Base-by-base conservation (phyloP, 2,113 vertebrate genomes). In the Hystrix cristata region DNA sequence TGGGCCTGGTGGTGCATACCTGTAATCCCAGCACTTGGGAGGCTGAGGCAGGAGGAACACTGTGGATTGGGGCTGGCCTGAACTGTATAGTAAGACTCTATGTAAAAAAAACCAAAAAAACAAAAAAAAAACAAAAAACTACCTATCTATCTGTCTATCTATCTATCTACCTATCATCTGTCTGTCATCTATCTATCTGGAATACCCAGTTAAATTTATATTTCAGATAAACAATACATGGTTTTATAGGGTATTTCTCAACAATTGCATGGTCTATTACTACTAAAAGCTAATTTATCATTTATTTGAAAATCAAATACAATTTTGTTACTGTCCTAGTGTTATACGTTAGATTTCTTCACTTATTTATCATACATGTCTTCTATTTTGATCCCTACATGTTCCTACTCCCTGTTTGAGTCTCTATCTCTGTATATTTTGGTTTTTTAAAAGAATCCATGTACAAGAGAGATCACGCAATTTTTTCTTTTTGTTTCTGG, bases 251-350 rank as follows among this genome's bases (percentile, higher is more conserved):
- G 34, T 67, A 46, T 55, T 38, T 86, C 43, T 72, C 34, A 51
- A 84, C 34, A 76, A 64, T 43, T 55, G 46, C 59, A 57, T 27
- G 25, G 34, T 16, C 57, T 62, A 25, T 65, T 76, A 27, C 13
- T 85, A 27, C 51, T 43, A 67, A 92, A 83, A 72, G 31, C 25
- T 86, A 62, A 62, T 62, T 71, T 38, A 38, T 46, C 69, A 13
- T 55, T 92, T 76, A 65, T 78, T 64, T 84, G 81, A 92, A 92
- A 82, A 51, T 29, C 15, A 91, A 91, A 62, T 74, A 23, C 25
- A 48, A 27, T 76, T 76, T 76, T 25, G 38, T 71, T 38, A 19
- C 12, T 27, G 21, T 27, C n/a, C 43, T 76, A 18, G n/a, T 76
- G 46, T 76, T 48, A 23, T 29, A 29, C 12, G 29, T 27, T 76